A percentile compares a stretch with the other conserved stretches of the same genome.
Conservation (phyloP, 2,113 vertebrate genomes). For the Atrichornis clamosus region DNA sequence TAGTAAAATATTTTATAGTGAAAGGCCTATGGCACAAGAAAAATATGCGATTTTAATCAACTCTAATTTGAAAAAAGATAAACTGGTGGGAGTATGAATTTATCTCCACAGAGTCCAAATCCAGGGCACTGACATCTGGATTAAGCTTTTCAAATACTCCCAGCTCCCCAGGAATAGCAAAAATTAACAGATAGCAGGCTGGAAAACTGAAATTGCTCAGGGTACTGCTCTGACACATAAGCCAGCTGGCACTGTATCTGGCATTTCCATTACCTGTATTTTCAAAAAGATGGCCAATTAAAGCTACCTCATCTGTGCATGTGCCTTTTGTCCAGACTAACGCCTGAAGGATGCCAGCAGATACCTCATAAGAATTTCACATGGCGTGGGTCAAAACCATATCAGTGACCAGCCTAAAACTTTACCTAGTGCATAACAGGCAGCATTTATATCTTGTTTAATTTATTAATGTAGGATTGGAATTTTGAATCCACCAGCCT, state of each 20-base stretch:
- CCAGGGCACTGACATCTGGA: neutral
- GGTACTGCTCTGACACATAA: fast-evolving
- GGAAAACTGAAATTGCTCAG: neutral
- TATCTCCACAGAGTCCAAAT: neutral
- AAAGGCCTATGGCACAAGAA: neutral
- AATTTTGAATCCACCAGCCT: neutral
- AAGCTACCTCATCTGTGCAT: neutral
- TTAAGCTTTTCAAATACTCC: neutral
- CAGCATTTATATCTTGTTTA: neutral
- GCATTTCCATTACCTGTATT: neutral
- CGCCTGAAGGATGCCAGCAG: neutral
- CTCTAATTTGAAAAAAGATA: neutral
- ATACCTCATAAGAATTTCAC: neutral
- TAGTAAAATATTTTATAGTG: neutral
- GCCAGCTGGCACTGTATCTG: neutral
- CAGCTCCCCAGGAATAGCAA: neutral
- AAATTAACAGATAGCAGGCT: neutral
- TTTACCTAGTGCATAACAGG: neutral
- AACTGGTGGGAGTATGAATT: neutral
- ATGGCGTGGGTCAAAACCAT: neutral
- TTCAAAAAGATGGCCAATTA: neutral
- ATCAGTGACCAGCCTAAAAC: neutral
- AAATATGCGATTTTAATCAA: neutral
- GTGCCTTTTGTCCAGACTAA: neutral
- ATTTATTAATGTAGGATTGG: neutral